phyloP scores from a whole-genome alignment of 1,140 invertebrate genomes.

The Himalopsyche phryganea region DNA sequence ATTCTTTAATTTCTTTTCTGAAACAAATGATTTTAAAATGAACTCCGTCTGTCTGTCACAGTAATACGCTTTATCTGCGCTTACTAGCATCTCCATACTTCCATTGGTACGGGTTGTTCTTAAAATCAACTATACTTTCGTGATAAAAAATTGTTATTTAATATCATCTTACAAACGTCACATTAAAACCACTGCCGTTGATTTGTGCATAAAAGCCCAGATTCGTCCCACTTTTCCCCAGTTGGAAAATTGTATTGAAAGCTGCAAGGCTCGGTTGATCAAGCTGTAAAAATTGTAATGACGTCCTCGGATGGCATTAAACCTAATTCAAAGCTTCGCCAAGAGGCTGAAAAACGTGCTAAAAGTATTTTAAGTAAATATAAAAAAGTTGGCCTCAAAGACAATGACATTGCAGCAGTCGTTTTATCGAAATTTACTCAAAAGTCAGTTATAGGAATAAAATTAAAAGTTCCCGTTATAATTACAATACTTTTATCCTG shows the following conservation, averaged over 20 bases:
- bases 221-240: constrained; percentile 1
- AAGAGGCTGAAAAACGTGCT: constrained; percentile 22
- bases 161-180: not conserved
- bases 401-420: constrained; percentile 9
- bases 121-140: too few species aligned
- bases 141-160: too few species aligned
- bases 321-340: constrained; percentile 14
- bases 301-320: constrained; percentile 2
- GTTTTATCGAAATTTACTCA: not conserved
- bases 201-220: not conserved
- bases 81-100: too few species aligned
- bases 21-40: too few species aligned
- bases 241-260: not conserved
- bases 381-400: constrained; percentile 19
- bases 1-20: too few species aligned
- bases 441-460: not conserved
- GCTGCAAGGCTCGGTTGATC: too few species aligned
- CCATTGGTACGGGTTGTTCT: too few species aligned
- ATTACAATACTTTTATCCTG: not conserved
- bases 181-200: not conserved
- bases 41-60: too few species aligned
- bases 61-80: too few species aligned
- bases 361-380: constrained; percentile 23
- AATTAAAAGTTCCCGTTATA: not conserved
- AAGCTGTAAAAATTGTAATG: not conserved